Percentiles rank a stretch among this genome's conserved stretches.
Evolutionary conservation across 2,797 vertebrate genomes (phyloP).

Genomic region (Anabacerthia variegaticeps): DNA sequence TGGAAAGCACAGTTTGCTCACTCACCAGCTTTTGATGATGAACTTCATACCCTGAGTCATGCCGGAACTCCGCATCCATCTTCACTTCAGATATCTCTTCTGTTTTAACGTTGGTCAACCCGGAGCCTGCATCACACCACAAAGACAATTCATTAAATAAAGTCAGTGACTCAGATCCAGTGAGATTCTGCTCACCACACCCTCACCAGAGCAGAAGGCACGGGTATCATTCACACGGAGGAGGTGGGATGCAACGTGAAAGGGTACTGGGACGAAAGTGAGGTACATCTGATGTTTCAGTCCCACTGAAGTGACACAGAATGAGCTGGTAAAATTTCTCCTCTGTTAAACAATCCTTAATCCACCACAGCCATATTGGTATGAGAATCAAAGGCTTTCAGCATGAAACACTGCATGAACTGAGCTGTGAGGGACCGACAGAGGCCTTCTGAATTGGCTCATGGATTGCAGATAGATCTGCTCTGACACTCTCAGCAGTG

Average conservation of each 20-base stretch:
- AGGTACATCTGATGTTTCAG: background rate
- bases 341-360: background rate
- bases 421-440: background rate
- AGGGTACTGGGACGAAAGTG: background rate
- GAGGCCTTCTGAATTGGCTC: background rate
- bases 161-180: background rate
- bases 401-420: background rate
- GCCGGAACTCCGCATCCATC: constrained; percentile 91
- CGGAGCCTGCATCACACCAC: constrained; percentile 81
- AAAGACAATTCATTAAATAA: background rate
- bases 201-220: background rate
- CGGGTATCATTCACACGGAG: background rate
- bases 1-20: background rate
- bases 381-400: background rate
- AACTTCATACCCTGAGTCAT: constrained; percentile 92
- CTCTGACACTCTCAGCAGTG: background rate
- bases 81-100: constrained; percentile 91
- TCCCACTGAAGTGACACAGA: background rate
- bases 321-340: constrained; percentile 17
- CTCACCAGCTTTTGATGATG: constrained; percentile 96
- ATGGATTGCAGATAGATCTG: background rate
- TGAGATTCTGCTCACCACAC: background rate
- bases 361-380: background rate
- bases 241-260: background rate
- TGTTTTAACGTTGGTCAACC: constrained; percentile 87